Base-by-base conservation (phyloP, 2,113 vertebrate species). In the Ellobius talpinus region DNA sequence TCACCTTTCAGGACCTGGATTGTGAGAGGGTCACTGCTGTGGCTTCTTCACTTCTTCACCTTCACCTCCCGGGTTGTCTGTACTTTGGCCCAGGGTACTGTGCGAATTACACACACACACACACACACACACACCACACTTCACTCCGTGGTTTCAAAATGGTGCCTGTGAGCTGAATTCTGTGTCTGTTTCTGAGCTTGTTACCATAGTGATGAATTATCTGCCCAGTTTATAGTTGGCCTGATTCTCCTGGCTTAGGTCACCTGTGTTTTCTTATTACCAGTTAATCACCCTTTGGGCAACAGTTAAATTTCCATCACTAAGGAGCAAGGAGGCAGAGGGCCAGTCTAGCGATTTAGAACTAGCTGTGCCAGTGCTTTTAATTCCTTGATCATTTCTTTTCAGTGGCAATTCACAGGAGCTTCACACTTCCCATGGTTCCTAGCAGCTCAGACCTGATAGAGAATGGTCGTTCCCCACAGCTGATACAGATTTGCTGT, bases 141-240 rank as follows among this genome's bases (percentile, higher is more conserved):
- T 2, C 87, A 90, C 82, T 55, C 76, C 66, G 89, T 45, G 79
- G 7, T 92, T 96, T 90, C 89, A 94, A 97, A 97, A 50, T 52
- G 3, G 65, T 84, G 65, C 90, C 77, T 85, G 52, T 94, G 94
- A 88, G 91, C 90, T 88, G 96, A 86, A 91, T 96, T 92, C 91
- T 89, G 24, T 96, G 95, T 98, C 94, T 98, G 95, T 98, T 98
- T 98, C 58, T 95, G 92, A 29, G 94, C 61, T 89, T 87, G 98
- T 98, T 98, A 96, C 97, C 97, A 97, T 98, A 98, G 98, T 87
- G 97, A 98, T 97, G 95, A 98, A 98, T 96, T 77, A 91, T 86
- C 94, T 97, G 93, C n/a, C 47, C 13, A 77, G 12, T 94, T 36
- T 17, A 5, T 11, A 42, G 13, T 81, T 94, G 96, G 94, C 78